Base-by-base conservation (phyloP, 2,797 vertebrate species). In the Amblyraja radiata region DNA sequence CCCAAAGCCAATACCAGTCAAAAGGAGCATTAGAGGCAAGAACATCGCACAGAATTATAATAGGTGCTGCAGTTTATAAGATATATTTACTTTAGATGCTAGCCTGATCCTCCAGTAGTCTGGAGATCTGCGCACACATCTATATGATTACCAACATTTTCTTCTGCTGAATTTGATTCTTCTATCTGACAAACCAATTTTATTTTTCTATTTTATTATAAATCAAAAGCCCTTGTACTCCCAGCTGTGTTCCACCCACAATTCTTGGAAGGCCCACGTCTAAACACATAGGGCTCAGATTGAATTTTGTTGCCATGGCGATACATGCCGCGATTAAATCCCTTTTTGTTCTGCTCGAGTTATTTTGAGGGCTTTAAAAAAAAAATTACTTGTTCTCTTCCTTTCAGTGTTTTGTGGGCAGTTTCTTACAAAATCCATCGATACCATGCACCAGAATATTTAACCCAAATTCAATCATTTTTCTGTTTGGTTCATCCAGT, bases 281-380 rank as follows among this genome's bases (percentile, higher is more conserved):
- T 92, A 54, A 76, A 92, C 68, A 73, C 86, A 65, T 1, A 76
- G 25, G 54, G 90, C 23, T 58, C 28, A 74, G 36, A 73, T 76
- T 73, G 90, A 92, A 71, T 76, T 76, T 76, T 25, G 90, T 92
- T 92, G 73, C 90, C 71, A 92, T 92, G 71, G 71, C 68, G 28
- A 54, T 73, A 73, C 39, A 68, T 11, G 65, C 39, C 76, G 39
- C 73, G 90, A 92, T 92, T 92, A 92, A 92, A 92, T 92, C 71
- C 90, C 39, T 54, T 92, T 92, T 92, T 76, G 71, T 92, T 92
- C 68, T 54, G 90, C 90, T 91, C 2, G 90, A 74, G 68, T 91
- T 91, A 91, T 91, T 91, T 74, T 74, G 65, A 74, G 21, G 21
- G 18, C 1, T 68, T 73, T 68, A 25, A 32, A 5, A n/a, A 14